phyloP scores from a whole-genome alignment of 2,888 invertebrate genomes.

The Aelia acuminata region DNA sequence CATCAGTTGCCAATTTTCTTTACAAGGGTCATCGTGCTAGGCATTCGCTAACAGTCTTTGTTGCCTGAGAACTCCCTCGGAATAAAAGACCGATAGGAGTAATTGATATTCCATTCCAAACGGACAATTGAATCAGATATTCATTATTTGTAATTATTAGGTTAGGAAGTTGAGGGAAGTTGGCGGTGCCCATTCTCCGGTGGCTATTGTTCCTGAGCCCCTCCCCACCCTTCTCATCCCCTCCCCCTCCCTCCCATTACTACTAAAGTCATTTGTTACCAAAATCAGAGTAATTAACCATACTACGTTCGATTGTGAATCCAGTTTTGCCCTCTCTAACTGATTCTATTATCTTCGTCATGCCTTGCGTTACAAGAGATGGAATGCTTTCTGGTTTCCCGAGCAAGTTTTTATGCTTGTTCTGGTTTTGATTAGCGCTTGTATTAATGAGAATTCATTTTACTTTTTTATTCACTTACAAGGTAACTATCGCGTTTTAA shows the following conservation, averaged over 20 bases:
- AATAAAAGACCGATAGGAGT: not conserved
- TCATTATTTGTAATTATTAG: constrained; percentile 55
- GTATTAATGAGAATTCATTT: not conserved
- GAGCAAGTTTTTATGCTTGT: not conserved
- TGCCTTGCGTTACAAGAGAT: not conserved
- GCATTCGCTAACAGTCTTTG: not conserved
- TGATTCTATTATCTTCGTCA: not conserved
- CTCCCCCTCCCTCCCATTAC: not conserved
- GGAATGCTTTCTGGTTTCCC: not conserved
- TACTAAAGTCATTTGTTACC: constrained; percentile 44
- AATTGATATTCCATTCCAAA: constrained; percentile 34
- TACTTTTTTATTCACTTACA: too few relatives aligned
- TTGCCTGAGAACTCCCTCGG: not conserved
- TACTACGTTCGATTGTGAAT: constrained; percentile 21
- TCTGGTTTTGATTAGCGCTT: not conserved
- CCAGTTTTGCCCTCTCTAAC: constrained; percentile 1
- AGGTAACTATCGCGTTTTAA: too few relatives aligned
- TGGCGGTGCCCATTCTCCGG: constrained; percentile 16
- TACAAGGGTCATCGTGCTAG: too few relatives aligned
- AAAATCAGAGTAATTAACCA: constrained; percentile 50
- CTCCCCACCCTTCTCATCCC: not conserved
- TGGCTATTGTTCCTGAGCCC: constrained; percentile 3
- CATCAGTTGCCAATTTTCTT: not conserved
- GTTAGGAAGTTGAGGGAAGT: constrained; percentile 51
- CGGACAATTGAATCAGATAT: constrained; percentile 47